phyloP scores from a whole-genome alignment of 92 coral and sea anemone genomes.

The Chrysogorgia sp. region DNA sequence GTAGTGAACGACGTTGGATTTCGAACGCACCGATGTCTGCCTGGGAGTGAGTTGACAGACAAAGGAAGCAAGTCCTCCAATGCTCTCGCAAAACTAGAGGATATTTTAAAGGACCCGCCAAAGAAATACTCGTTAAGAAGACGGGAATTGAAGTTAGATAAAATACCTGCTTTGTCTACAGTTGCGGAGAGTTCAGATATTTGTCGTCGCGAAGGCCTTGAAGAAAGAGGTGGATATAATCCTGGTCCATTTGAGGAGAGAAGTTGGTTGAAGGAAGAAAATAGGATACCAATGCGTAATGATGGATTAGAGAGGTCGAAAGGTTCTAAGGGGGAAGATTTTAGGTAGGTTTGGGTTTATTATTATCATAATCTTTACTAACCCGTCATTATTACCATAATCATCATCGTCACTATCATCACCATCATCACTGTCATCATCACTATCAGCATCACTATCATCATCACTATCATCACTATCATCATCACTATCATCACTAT shows the following conservation, averaged over 20 bases:
- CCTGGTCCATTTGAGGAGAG: slow-evolving; percentile 86
- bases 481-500: background rate
- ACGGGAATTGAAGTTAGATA: slow-evolving; percentile 63
- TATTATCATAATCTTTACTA: background rate
- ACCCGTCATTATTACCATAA: background rate
- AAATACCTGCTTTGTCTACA: slow-evolving; percentile 76
- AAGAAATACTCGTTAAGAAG: slow-evolving; percentile 68
- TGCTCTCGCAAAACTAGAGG: slow-evolving; percentile 85
- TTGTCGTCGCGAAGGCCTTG: slow-evolving; percentile 64
- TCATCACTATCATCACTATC: slow-evolving; percentile 6
- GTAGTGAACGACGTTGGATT: slow-evolving; percentile 78
- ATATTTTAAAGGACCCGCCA: slow-evolving; percentile 80
- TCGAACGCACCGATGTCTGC: slow-evolving; percentile 86
- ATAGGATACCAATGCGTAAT: slow-evolving; percentile 77
- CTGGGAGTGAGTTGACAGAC: slow-evolving; percentile 75
- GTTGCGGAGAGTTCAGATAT: slow-evolving; percentile 68
- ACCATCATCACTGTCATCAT: slow-evolving; percentile 1
- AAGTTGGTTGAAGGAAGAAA: slow-evolving; percentile 88
- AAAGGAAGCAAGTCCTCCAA: slow-evolving; percentile 77
- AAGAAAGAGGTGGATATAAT: slow-evolving; percentile 75
- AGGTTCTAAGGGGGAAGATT: slow-evolving; percentile 75
- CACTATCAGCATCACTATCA: slow-evolving; percentile 6
- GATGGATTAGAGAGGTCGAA: slow-evolving; percentile 65
- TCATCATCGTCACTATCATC: background rate
- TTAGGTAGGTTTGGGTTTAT: slow-evolving; percentile 61